Base-by-base conservation (phyloP, 2,113 vertebrate genomes). In the Amphiprion percula region DNA sequence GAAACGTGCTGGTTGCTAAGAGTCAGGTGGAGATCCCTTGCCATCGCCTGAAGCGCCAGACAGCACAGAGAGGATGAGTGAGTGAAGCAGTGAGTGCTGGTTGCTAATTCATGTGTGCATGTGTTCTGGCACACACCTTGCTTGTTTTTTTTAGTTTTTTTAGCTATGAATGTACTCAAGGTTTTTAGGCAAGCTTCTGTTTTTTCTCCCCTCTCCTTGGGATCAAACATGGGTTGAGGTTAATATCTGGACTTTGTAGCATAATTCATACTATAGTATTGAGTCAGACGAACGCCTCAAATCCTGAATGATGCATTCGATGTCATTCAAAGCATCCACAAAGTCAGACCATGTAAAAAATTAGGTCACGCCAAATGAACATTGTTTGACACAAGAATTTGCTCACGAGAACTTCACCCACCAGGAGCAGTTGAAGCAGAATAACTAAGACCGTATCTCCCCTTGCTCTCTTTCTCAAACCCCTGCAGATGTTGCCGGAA, bases 401-500 rank as follows among this genome's bases (percentile, higher is more conserved):
- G 44, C 80, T 66, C 69, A 66, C 19, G 68, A 77, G 74, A 82
- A 79, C 47, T 54, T 58, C 19, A 50, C 61, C 65, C 65, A 63
- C 17, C 69, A 70, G 54, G 30, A 86, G 65, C 54, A 15, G 47
- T 19, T 78, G 62, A 56, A 54, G 61, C 49, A 79, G 68, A 79
- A 61, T 28, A 74, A 73, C 53, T 23, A 26, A 33, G 55, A 37
- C n/a, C 61, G 81, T 37, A 3, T 80, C 50, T 65, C 74, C 55
- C 60, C 65, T 28, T 7, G 33, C 33, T 37, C 6, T 37, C 52
- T 65, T 50, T 71, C 68, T 41, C 74, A 83, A 86, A 71, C 62
- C 87, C 71, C 84, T 58, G 74, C 74, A 84, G 80, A 84, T 50
- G 26, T 73, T 83, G 58, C 69, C 49, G 72, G 58, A 47, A 76